Base-by-base conservation (phyloP, 1,140 invertebrate genomes). In the Calliphora vicina region DNA sequence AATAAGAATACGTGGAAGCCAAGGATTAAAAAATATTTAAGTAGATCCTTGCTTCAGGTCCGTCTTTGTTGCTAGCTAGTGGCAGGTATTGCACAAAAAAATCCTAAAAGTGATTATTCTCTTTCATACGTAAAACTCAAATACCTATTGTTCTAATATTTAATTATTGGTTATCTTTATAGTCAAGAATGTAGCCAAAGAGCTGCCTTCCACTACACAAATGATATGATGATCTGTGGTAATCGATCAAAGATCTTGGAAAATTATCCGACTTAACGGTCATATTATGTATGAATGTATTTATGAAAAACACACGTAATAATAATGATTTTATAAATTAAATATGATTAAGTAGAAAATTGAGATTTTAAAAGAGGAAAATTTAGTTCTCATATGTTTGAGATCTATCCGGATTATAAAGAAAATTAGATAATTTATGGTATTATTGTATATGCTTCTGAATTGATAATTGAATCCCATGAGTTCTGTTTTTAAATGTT, bases 1-100 rank as follows among this genome's bases (percentile, higher is more conserved):
- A 20, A 67, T 67, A 67, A 23, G n/a, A 67, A 67, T 67, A 67
- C 61, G 61, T 67, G 61, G 61, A 67, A 67, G 61, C n/a, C 61
- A 67, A 25, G 20, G 61, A 67, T 67, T 67, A 67, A 23, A 23
- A 67, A 67, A 67, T 67, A 67, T 67, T 23, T 2, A 20, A 23
- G 6, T 9, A 23, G 5, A 23, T 23, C 61, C 23, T 67, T 12
- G 6, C 25, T 25, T 61, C 4, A 61, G 13, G 50, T 61, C 13
- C 5, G 1, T 17, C 17, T 1, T 61, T 61, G 3, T 61, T 61
- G n/a, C n/a, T n/a, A n/a, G n/a, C n/a, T n/a, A 0, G n/a, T 25
- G 20, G n/a, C 61, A 23, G 61, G 61, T 67, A 67, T 67, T 23
- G 1, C 61, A 67, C 4, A 20, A 23, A 2, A 5, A 20, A n/a